Evolutionary conservation across 2,888 invertebrate genomes (phyloP).

Genomic region (Pterostichus madidus): DNA sequence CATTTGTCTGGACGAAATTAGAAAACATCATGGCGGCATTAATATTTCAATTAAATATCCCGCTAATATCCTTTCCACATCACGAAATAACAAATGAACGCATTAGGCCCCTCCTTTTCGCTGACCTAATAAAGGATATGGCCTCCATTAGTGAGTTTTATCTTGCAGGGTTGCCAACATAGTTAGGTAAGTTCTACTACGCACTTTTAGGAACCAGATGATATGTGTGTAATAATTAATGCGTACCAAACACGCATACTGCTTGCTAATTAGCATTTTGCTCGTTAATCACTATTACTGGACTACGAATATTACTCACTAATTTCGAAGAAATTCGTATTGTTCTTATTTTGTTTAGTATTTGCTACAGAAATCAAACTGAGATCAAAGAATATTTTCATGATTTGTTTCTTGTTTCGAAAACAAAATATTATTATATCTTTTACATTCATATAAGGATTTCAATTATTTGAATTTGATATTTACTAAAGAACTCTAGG

Average conservation of each 20-base stretch:
- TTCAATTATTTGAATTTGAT: too few relatives aligned
- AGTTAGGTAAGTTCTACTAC: conserved; percentile 24
- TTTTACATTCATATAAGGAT: too few relatives aligned
- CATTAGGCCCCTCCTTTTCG: conserved; percentile 58
- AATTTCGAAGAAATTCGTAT: background rate
- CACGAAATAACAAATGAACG: conserved; percentile 54
- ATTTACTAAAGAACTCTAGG: too few relatives aligned
- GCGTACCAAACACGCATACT: conserved; percentile 43
- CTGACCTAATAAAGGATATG: conserved; percentile 60
- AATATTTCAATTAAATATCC: conserved; percentile 61
- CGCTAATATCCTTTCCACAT: conserved; percentile 32
- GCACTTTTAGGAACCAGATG: conserved; percentile 37
- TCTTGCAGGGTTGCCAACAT: conserved; percentile 28
- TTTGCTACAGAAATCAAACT: too few relatives aligned
- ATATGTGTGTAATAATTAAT: conserved; percentile 50
- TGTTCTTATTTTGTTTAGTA: background rate
- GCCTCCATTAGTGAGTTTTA: conserved; percentile 52
- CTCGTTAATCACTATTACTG: conserved; percentile 58
- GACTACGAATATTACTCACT: background rate
- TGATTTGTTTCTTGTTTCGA: too few relatives aligned
- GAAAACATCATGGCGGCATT: conserved; percentile 36
- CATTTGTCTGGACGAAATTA: too few relatives aligned
- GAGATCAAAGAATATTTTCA: too few relatives aligned
- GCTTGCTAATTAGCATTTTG: conserved; percentile 50
- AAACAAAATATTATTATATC: too few relatives aligned